Conservation (phyloP, 1,140 invertebrate genomes). For the Dolichoris vasculosae region DNA sequence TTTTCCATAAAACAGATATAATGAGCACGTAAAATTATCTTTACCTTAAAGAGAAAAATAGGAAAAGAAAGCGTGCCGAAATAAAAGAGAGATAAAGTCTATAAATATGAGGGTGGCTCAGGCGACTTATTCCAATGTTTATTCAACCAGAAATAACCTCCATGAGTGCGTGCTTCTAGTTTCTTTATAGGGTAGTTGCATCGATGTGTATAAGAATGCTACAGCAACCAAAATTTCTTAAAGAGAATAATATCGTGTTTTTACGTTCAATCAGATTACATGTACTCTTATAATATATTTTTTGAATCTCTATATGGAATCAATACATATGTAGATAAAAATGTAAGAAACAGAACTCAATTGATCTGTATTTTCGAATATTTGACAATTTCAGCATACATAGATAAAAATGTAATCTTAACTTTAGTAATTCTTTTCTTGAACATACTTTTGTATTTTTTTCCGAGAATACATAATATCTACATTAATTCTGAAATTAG, state of each 20-base stretch:
- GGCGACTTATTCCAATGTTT: slow-evolving; percentile 75
- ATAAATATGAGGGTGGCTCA: slow-evolving; percentile 74
- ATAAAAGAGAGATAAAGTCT: slow-evolving; percentile 75
- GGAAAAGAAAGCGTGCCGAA: slow-evolving; percentile 47
- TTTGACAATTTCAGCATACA: too few species aligned
- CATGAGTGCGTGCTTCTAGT: slow-evolving; percentile 51
- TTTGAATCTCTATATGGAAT: neutral
- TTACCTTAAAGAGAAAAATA: neutral
- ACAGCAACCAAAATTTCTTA: slow-evolving; percentile 51
- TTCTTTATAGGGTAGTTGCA: slow-evolving; percentile 68
- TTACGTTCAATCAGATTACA: neutral
- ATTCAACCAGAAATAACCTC: slow-evolving; percentile 75
- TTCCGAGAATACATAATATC: neutral
- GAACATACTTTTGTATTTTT: neutral
- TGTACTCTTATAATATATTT: neutral
- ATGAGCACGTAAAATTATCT: neutral
- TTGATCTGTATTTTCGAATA: neutral
- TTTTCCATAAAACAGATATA: neutral
- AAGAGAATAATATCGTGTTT: slow-evolving; percentile 61
- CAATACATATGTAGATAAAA: too few species aligned
- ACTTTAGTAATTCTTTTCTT: too few species aligned
- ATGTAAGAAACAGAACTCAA: neutral
- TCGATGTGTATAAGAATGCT: neutral
- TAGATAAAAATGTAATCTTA: too few species aligned
- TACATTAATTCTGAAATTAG: neutral